Conservation (phyloP, 2,797 vertebrate species). For the Aerospiza tachiro region DNA sequence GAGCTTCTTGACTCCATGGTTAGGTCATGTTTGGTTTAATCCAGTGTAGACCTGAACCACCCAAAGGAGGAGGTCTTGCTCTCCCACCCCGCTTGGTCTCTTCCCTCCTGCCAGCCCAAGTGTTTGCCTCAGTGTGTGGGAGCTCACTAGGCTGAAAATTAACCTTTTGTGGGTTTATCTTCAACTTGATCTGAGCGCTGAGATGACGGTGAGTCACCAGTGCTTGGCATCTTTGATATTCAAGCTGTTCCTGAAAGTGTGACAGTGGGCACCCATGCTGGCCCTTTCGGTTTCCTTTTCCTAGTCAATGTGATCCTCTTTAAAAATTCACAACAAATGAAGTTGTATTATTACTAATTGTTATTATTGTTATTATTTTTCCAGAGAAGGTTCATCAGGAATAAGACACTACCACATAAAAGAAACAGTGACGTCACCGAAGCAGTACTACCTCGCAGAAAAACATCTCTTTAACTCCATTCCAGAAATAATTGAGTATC, state of each 20-base stretch:
- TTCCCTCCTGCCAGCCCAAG: not conserved
- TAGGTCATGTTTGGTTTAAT: not conserved
- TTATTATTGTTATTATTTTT: not conserved
- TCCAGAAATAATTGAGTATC: constrained; percentile 92
- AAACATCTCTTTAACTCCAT: constrained; percentile 88
- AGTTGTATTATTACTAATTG: not conserved
- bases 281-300: not conserved
- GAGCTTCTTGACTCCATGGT: not conserved
- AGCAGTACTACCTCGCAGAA: constrained; percentile 90
- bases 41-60: not conserved
- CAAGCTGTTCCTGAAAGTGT: not conserved
- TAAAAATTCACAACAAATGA: not conserved
- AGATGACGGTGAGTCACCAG: fast-evolving
- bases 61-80: not conserved
- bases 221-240: not conserved
- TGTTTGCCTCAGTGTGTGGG: fast-evolving
- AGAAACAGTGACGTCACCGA: constrained; percentile 73
- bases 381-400: constrained; percentile 78
- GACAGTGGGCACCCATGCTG: fast-evolving
- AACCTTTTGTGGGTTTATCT: constrained; percentile 8
- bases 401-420: constrained; percentile 97
- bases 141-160: not conserved
- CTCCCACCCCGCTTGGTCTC: fast-evolving
- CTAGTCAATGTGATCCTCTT: not conserved
- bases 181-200: not conserved